Conservation (phyloP, 2,113 vertebrate genomes). For the Laticauda colubrina region DNA sequence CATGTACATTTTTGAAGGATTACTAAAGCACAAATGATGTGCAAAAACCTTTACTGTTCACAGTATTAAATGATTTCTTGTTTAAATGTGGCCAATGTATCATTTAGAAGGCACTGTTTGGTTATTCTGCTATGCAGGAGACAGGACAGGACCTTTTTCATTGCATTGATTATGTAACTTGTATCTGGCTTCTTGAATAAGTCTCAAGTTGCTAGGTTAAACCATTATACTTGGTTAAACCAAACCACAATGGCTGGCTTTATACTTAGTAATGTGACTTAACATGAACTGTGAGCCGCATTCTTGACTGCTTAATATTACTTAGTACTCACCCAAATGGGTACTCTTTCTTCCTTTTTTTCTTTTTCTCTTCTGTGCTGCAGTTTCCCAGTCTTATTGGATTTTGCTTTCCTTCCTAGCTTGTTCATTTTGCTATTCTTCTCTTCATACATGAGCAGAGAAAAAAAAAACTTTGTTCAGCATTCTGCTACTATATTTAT, state of each 20-base stretch:
- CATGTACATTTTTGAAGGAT: background rate
- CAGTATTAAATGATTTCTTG: background rate
- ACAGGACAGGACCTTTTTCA: background rate
- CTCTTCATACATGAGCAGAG: background rate
- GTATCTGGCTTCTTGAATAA: background rate
- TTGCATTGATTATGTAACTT: background rate
- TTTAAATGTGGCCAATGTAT: background rate
- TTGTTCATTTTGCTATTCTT: background rate
- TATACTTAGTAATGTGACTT: background rate
- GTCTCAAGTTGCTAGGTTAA: background rate
- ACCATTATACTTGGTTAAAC: background rate
- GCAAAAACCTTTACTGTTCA: background rate
- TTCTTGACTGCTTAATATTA: background rate
- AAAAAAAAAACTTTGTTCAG: background rate
- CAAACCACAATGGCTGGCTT: background rate
- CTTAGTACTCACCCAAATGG: background rate
- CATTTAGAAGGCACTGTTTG: background rate
- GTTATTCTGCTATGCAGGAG: background rate
- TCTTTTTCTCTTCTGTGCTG: background rate
- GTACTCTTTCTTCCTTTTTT: background rate
- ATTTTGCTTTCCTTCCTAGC: background rate
- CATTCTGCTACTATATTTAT: background rate
- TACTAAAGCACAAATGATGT: background rate
- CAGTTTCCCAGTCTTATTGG: background rate
- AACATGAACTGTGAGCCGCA: background rate